phyloP scores from a whole-genome alignment of 2,888 invertebrate species.

The Acrobasis consociella region DNA sequence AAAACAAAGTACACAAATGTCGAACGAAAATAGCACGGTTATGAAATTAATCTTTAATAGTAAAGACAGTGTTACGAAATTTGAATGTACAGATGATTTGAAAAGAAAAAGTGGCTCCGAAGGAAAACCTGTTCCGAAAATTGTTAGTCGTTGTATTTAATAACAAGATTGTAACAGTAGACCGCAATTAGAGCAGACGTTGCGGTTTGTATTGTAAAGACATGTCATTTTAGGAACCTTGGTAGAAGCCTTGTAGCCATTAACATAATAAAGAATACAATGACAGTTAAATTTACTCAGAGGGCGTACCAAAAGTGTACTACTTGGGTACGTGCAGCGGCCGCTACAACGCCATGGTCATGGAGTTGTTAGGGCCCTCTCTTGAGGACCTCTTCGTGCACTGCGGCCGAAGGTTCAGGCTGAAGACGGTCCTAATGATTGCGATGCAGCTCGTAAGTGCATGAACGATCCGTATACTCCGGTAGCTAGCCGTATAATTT shows the following conservation, averaged over 20 bases:
- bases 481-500: constrained; percentile 47
- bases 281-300: constrained; percentile 81
- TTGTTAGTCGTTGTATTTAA: constrained; percentile 12
- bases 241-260: constrained; percentile 18
- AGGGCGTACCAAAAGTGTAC: constrained; percentile 99
- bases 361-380: constrained; percentile 99
- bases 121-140: constrained; percentile 11
- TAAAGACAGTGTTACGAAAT: constrained; percentile 7
- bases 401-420: constrained; percentile 98
- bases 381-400: constrained; percentile 99
- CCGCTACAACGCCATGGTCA: constrained; percentile 98
- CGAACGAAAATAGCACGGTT: constrained; percentile 16
- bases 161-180: constrained; percentile 15
- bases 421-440: constrained; percentile 98
- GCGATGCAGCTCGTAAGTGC: constrained; percentile 97
- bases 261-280: constrained; percentile 29
- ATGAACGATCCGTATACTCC: constrained; percentile 33
- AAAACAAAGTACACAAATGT: constrained; percentile 10
- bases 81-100: neutral
- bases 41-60: constrained; percentile 7
- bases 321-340: constrained; percentile 99
- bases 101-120: neutral
- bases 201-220: constrained; percentile 17
- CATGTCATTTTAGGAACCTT: constrained; percentile 21
- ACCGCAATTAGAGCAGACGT: constrained; percentile 13